A percentile compares a stretch with the other conserved stretches of the same genome.
phyloP scores from a whole-genome alignment of 2,113 vertebrate species.

The Chloroceryle aenea region DNA sequence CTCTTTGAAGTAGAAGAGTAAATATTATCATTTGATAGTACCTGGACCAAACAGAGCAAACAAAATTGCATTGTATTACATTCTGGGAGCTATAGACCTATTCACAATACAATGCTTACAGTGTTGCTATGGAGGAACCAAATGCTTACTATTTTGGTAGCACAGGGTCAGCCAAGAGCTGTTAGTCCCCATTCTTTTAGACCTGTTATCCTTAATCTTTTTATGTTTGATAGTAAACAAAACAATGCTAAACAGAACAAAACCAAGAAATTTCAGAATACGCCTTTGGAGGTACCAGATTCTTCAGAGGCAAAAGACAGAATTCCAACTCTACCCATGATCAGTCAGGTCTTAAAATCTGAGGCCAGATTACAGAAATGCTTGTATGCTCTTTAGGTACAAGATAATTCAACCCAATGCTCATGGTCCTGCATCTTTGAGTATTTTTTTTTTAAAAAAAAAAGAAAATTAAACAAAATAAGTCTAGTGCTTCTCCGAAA shows the following conservation, averaged over 20 bases:
- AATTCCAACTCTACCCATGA: background rate
- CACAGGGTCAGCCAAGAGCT: background rate
- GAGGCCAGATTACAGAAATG: background rate
- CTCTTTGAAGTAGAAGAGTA: constrained; percentile 79
- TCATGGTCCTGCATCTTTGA: background rate
- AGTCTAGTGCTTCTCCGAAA: background rate
- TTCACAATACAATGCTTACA: background rate
- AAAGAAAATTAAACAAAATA: background rate
- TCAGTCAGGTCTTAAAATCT: background rate
- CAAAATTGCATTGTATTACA: constrained; percentile 58
- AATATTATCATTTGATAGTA: constrained; percentile 79
- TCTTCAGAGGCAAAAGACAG: background rate
- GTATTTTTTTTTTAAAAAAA: background rate
- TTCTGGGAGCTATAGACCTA: constrained; percentile 11
- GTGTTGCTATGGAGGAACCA: constrained; percentile 67
- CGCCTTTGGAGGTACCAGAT: background rate
- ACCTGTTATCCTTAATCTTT: background rate
- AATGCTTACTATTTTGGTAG: background rate
- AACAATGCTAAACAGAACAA: background rate
- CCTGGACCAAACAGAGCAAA: constrained; percentile 67
- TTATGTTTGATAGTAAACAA: background rate
- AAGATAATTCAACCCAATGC: background rate
- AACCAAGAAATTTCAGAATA: background rate
- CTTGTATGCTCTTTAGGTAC: background rate
- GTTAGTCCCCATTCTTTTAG: background rate